Evolutionary conservation across 1,140 invertebrate species (phyloP).

Genomic region (Ostrea edulis): DNA sequence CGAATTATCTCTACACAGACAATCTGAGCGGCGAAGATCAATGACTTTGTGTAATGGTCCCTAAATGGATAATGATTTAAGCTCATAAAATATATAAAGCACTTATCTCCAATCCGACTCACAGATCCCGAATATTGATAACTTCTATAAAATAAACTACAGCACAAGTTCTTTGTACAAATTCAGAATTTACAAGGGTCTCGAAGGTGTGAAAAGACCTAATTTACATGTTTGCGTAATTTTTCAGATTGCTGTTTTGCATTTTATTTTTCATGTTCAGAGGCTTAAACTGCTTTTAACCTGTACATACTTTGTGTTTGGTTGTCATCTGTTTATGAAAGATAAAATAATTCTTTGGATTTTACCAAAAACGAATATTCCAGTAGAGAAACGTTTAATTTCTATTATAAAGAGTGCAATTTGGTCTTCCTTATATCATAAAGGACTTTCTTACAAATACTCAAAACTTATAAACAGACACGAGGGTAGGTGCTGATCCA

Average conservation of each 20-base stretch:
- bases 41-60: conserved; percentile 10
- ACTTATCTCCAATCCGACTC: conserved; percentile 19
- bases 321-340: not conserved
- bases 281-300: conserved; percentile 16
- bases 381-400: not conserved
- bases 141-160: not conserved
- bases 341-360: not conserved
- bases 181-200: not conserved
- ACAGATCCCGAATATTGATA: not conserved
- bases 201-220: conserved; percentile 14
- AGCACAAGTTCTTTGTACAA: not conserved
- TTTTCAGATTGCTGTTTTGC: conserved; percentile 26
- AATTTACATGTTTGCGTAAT: conserved; percentile 31
- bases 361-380: not conserved
- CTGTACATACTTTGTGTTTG: not conserved
- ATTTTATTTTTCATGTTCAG: conserved; percentile 34
- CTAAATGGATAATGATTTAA: conserved; percentile 38
- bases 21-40: conserved; percentile 13
- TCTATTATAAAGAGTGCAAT: not conserved
- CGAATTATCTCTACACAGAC: conserved; percentile 25
- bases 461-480: not conserved
- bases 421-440: not conserved
- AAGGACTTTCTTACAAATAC: not conserved
- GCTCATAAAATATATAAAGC: conserved; percentile 37
- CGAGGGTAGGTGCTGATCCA: not conserved